These are phyloP conservation scores for Agrochola lychnidis DNA, from an alignment of 2,888 invertebrate genomes.

Conservation along the genomic window DNA sequence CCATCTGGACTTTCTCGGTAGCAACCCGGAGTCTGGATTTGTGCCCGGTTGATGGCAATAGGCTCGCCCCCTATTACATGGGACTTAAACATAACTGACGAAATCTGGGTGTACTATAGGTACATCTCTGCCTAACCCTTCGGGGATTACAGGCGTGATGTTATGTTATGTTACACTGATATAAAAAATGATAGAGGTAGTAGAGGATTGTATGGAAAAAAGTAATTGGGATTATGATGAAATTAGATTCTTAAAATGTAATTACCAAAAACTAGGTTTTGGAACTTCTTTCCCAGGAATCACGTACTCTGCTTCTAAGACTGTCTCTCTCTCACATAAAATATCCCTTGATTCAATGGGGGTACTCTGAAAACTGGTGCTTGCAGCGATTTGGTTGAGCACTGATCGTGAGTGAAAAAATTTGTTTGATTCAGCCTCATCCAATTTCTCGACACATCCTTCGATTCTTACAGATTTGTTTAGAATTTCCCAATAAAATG, in stretches of 20 bases:
- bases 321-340: slow-evolving; percentile 92
- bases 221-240: not conserved
- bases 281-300: slow-evolving; percentile 93
- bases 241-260: slow-evolving; percentile 10
- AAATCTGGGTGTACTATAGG: no score
- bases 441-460: slow-evolving; percentile 94
- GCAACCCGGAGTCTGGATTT: no score
- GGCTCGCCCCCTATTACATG: no score
- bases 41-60: no score
- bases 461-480: slow-evolving; percentile 97
- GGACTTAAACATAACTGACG: no score
- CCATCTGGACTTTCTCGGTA: no score
- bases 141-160: no score
- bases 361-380: slow-evolving; percentile 95
- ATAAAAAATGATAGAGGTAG: not conserved
- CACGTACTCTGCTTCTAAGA: slow-evolving; percentile 92
- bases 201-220: not conserved
- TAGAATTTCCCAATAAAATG: slow-evolving; percentile 97
- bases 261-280: slow-evolving; percentile 95
- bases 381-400: slow-evolving; percentile 97
- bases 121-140: no score
- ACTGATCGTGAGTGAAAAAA: slow-evolving; percentile 97
- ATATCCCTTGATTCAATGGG: slow-evolving; percentile 93
- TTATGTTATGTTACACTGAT: no score
- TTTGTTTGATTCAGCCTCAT: slow-evolving; percentile 93